Conservation (phyloP, 1,140 invertebrate genomes). For the Trachelipus rathkii region DNA sequence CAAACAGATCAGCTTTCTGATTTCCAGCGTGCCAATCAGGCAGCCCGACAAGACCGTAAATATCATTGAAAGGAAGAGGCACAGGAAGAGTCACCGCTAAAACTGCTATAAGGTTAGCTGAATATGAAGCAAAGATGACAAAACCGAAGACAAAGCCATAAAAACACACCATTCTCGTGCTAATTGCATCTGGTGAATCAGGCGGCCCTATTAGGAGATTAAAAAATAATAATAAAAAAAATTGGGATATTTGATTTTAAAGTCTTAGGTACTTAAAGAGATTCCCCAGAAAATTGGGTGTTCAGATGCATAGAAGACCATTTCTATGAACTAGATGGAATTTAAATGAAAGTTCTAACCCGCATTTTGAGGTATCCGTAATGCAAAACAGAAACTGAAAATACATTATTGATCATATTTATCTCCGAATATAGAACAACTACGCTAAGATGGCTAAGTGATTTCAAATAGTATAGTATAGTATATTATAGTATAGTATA, state of each 20-base stretch:
- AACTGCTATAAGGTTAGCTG: constrained; percentile 40
- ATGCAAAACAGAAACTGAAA: too few species aligned
- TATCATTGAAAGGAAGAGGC: constrained; percentile 34
- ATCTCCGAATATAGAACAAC: too few species aligned
- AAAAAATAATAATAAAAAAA: neutral
- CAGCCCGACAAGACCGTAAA: constrained; percentile 29
- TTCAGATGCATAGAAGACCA: too few species aligned
- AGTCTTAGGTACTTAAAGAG: neutral
- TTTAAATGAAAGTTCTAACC: too few species aligned
- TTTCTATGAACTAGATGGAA: too few species aligned
- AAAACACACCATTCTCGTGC: constrained; percentile 28
- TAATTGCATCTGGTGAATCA: constrained; percentile 14
- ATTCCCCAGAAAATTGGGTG: too few species aligned
- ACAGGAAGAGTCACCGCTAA: constrained; percentile 38
- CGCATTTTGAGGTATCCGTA: too few species aligned
- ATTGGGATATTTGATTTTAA: neutral
- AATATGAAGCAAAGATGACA: constrained; percentile 37
- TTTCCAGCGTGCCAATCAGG: constrained; percentile 35
- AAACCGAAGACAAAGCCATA: constrained; percentile 31
- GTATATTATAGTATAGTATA: too few species aligned
- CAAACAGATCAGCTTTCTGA: constrained; percentile 39
- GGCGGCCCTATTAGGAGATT: constrained; percentile 28
- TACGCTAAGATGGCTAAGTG: too few species aligned
- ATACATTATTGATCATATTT: too few species aligned
- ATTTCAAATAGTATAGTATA: too few species aligned